A percentile compares a stretch with the other conserved stretches of the same genome.
Conservation (phyloP, 2,797 vertebrate genomes). For the Sebastes minor region DNA sequence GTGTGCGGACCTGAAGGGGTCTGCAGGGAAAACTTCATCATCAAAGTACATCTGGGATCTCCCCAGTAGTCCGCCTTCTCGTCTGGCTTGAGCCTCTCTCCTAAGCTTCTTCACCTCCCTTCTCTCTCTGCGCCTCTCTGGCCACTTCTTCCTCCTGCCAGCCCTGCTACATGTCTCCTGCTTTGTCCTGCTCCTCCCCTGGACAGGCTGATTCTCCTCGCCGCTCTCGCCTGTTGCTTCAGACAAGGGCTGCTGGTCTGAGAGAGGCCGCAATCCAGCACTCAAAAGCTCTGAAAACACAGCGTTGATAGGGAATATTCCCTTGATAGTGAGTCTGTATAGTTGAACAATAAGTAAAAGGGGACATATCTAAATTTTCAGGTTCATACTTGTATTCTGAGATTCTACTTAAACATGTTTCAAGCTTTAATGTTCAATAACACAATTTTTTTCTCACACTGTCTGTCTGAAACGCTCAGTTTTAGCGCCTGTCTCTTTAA, state of each 20-base stretch:
- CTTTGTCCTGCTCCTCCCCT: constrained; percentile 46
- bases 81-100: constrained; percentile 65
- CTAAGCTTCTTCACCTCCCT: constrained; percentile 70
- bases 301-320: background rate
- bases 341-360: background rate
- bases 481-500: too few relatives aligned
- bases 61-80: constrained; percentile 48
- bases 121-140: constrained; percentile 66
- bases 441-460: too few relatives aligned
- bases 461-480: too few relatives aligned
- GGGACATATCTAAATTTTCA: too few relatives aligned
- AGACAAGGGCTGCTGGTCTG: constrained; percentile 36
- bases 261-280: background rate
- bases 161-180: constrained; percentile 25
- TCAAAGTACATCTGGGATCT: constrained; percentile 4
- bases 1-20: constrained; percentile 3
- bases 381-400: too few relatives aligned
- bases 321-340: background rate
- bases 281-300: constrained; percentile 52
- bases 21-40: constrained; percentile 19
- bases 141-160: constrained; percentile 63
- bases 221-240: constrained; percentile 25
- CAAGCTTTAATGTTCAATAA: too few relatives aligned
- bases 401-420: too few relatives aligned
- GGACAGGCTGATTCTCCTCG: constrained; percentile 31